Conservation (phyloP, 2,888 invertebrate species). For the Erebia ligea region DNA sequence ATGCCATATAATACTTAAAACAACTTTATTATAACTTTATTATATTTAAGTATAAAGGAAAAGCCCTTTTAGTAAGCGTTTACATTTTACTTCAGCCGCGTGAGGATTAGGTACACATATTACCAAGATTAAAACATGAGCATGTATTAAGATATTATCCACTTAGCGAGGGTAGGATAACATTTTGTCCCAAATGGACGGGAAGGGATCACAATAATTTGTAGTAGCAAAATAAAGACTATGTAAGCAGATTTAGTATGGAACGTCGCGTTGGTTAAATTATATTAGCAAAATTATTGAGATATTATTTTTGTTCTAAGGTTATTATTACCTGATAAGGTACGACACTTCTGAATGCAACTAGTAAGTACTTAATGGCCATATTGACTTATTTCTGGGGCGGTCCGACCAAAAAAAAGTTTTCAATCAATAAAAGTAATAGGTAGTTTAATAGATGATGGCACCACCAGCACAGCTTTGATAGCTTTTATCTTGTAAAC, state of each 20-base stretch:
- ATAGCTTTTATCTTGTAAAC: too few relatives aligned
- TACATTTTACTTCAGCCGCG: not conserved
- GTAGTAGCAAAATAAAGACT: not conserved
- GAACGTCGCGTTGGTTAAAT: not conserved
- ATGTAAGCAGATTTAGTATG: slow-evolving; percentile 9
- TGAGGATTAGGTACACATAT: slow-evolving; percentile 14
- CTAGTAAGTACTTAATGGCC: too few relatives aligned
- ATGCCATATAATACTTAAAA: not conserved
- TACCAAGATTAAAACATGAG: not conserved
- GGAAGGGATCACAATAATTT: slow-evolving; percentile 5
- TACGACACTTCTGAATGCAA: too few relatives aligned
- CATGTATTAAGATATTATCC: slow-evolving; percentile 13
- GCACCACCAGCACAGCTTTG: too few relatives aligned
- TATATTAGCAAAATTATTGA: not conserved
- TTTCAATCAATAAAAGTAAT: too few relatives aligned
- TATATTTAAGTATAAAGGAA: too few relatives aligned
- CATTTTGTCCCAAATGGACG: slow-evolving; percentile 7
- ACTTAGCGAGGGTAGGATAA: slow-evolving; percentile 19
- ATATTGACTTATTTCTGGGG: too few relatives aligned
- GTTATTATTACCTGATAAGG: too few relatives aligned
- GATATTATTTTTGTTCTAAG: not conserved
- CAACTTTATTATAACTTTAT: not conserved
- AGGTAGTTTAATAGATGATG: too few relatives aligned
- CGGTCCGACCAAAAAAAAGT: too few relatives aligned
- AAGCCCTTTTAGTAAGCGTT: not conserved